Evolutionary conservation across 2,888 invertebrate genomes (phyloP), one percentile per base, ranked within the genome.

Genomic region (Hecatera dysodea): DNA sequence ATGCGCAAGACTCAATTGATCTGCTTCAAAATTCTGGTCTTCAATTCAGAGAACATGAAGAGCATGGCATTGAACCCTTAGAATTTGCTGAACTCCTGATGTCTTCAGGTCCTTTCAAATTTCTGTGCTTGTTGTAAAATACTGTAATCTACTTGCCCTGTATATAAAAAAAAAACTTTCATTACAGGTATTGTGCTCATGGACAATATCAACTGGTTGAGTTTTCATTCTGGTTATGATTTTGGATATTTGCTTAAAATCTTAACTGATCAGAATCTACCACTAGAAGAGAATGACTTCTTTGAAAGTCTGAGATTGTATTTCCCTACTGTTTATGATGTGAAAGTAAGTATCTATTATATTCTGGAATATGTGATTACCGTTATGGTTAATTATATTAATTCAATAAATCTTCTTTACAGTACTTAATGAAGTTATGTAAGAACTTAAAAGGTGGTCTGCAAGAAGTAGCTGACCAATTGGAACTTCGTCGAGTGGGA

Each of bases 201-300:
- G 96, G 99, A 99, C 87, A 98, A 99, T 90, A 98, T 99, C 74
- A 99, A 99, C 93, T 99, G 99, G 99, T 96, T 99, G 55, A 99
- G 99, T 81, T 99, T 99, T 96, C 99, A 99, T 96, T 99, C 99
- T 83, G 99, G 99, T 78, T 99, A 99, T 93, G 99, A 99, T 96
- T 99, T 99, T 96, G 99, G 99, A 59, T 99, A 99, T 94, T 96
- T 99, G 85, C 96, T 99, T 61, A 99, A 99, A 95, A 96, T 99
- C 75, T 96, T 99, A 78, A 99, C 99, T 5, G 98, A 99, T 94
- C 98, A 98, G 91, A 98, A 98, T 92, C 96, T 99, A 87, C 99
- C 99, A 27, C 97, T 97, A 81, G 99, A 99, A 90, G 99, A 99
- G 91, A 97, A 98, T 88, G 99, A 99, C 89, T 99, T 99, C 92